Evolutionary conservation across 2,113 vertebrate genomes (phyloP).

Genomic region (Peromyscus polionotus): DNA sequence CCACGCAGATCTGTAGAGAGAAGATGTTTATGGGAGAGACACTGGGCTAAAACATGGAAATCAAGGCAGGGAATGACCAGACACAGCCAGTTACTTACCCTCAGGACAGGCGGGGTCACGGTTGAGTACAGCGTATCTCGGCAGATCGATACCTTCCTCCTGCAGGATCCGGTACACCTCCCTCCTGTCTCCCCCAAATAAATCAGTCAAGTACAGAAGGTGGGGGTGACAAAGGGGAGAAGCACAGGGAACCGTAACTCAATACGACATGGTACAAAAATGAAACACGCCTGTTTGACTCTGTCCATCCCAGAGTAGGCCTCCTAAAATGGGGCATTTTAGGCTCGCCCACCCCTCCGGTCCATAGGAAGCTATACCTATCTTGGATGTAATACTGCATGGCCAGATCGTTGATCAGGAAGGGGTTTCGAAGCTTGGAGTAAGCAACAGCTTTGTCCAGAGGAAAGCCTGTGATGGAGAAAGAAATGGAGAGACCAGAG

Average conservation of each 20-base stretch:
- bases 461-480: conserved; percentile 92
- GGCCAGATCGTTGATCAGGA: conserved; percentile 97
- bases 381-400: conserved; percentile 99
- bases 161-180: conserved; percentile 99
- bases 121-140: conserved; percentile 97
- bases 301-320: background rate
- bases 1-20: background rate
- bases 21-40: background rate
- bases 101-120: conserved; percentile 97
- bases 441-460: conserved; percentile 99
- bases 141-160: conserved; percentile 98
- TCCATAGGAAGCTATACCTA: conserved; percentile 89
- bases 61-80: background rate
- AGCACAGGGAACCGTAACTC: conserved; percentile 32
- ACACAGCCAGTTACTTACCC: conserved; percentile 88
- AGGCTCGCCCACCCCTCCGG: conserved; percentile 6
- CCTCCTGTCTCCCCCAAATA: conserved; percentile 89
- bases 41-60: background rate
- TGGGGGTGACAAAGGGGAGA: background rate
- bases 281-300: conserved; percentile 20
- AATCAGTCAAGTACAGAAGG: conserved; percentile 69
- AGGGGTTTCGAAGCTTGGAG: conserved; percentile 96
- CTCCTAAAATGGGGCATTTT: background rate
- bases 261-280: conserved; percentile 4
- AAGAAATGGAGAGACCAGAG: conserved; percentile 26